Evolutionary conservation across 2,113 vertebrate species (phyloP).

Genomic region (Proteles cristata): DNA sequence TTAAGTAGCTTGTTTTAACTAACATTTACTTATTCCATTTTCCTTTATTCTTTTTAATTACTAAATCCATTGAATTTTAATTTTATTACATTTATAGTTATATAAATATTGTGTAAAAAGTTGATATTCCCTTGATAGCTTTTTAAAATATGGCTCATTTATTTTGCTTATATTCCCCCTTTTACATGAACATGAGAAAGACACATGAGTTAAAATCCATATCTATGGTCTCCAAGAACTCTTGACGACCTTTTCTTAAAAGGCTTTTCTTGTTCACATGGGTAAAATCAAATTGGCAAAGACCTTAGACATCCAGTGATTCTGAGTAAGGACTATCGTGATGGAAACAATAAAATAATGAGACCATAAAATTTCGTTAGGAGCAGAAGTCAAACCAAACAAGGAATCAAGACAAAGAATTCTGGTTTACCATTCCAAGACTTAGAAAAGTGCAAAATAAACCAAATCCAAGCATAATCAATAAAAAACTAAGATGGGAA

Average conservation of each 20-base stretch:
- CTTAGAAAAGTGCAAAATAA: not conserved
- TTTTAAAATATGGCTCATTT: not conserved
- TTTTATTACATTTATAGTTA: conserved; percentile 22
- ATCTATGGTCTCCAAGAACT: not conserved
- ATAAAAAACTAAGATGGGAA: not conserved
- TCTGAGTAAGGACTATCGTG: not conserved
- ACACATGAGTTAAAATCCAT: not conserved
- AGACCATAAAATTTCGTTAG: not conserved
- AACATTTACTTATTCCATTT: conserved; percentile 11
- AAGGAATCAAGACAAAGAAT: not conserved
- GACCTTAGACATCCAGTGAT: not conserved
- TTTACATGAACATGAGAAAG: not conserved
- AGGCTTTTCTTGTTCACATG: not conserved
- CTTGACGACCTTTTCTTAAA: not conserved
- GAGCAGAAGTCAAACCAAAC: not conserved
- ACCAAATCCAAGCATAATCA: not conserved
- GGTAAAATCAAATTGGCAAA: not conserved
- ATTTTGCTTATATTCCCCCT: not conserved
- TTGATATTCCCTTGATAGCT: not conserved
- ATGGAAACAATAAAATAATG: not conserved
- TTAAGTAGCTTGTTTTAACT: conserved; percentile 8
- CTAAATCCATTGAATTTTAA: not conserved
- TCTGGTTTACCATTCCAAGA: not conserved
- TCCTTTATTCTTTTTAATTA: not conserved
- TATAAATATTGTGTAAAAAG: not conserved